Evolutionary conservation across 2,888 invertebrate genomes (phyloP).

Genomic region (Mantis religiosa): DNA sequence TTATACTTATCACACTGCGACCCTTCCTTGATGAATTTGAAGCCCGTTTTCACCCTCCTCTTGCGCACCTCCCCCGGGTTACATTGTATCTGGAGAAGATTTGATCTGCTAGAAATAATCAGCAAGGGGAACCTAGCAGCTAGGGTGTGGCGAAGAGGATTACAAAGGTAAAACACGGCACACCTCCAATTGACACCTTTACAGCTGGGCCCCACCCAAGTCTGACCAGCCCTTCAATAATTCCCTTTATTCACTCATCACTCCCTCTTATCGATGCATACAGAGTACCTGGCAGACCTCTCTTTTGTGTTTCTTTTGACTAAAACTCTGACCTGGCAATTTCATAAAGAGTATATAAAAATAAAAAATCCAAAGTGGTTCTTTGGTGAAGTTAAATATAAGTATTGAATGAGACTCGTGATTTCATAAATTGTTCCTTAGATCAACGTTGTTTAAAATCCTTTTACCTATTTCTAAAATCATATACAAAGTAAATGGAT

Average conservation of each 20-base stretch:
- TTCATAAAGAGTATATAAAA: too few species aligned
- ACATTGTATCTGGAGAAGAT: conserved; percentile 11
- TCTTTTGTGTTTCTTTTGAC: neutral
- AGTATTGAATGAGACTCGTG: too few species aligned
- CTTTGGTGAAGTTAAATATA: too few species aligned
- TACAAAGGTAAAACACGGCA: conserved; percentile 29
- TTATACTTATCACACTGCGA: neutral
- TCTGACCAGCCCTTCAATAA: neutral
- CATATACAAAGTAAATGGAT: too few species aligned
- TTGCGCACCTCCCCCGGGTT: conserved; percentile 8
- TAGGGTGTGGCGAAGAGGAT: conserved; percentile 22
- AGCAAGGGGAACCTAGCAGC: neutral
- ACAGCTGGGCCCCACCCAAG: conserved; percentile 9
- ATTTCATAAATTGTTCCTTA: too few species aligned
- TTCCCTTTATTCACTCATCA: too few species aligned
- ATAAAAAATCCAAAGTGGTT: too few species aligned
- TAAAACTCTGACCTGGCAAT: too few species aligned
- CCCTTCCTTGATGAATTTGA: conserved; percentile 15
- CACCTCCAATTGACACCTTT: conserved; percentile 30
- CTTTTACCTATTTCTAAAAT: too few species aligned
- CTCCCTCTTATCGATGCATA: neutral
- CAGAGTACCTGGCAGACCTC: neutral
- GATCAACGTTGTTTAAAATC: too few species aligned
- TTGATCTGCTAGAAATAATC: conserved; percentile 20
- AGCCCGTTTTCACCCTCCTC: neutral